These are phyloP conservation scores for Steatocranus sp. DNA, from an alignment of 2,797 vertebrate species.

Conservation along the genomic window DNA sequence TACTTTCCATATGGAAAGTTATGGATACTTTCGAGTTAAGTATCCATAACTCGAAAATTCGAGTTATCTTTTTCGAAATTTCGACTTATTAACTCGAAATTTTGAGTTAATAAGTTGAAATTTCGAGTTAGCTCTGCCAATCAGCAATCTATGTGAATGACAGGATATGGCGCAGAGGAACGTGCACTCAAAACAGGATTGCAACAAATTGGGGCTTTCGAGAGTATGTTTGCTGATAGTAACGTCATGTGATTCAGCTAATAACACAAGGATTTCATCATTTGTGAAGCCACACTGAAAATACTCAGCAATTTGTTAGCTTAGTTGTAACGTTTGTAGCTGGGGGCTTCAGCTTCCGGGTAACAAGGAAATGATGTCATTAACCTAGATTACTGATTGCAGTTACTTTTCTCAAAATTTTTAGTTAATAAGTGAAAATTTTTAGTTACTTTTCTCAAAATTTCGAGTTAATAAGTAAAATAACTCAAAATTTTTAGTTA, in stretches of 20 bases:
- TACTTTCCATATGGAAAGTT: no score
- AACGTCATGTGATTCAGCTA: neutral
- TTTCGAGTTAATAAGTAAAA: neutral
- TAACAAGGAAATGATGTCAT: neutral
- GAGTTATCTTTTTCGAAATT: neutral
- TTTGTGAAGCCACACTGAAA: neutral
- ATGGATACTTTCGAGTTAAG: no score
- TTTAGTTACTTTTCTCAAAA: fast-evolving
- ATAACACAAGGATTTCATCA: neutral
- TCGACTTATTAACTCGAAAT: neutral
- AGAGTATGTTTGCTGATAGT: neutral
- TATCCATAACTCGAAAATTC: neutral
- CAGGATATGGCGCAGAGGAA: neutral
- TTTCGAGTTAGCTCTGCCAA: neutral
- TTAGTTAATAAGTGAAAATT: neutral
- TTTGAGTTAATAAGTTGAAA: neutral
- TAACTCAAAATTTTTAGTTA: neutral
- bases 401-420: neutral
- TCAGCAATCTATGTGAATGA: neutral
- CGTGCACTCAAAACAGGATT: neutral
- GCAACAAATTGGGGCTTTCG: neutral
- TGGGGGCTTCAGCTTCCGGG: neutral
- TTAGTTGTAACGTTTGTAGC: neutral
- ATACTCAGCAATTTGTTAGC: neutral
- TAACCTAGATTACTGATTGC: neutral